Evolutionary conservation across 2,888 invertebrate genomes (phyloP), one percentile per base, ranked within the genome.

Genomic region (Eristalis arbustorum): DNA sequence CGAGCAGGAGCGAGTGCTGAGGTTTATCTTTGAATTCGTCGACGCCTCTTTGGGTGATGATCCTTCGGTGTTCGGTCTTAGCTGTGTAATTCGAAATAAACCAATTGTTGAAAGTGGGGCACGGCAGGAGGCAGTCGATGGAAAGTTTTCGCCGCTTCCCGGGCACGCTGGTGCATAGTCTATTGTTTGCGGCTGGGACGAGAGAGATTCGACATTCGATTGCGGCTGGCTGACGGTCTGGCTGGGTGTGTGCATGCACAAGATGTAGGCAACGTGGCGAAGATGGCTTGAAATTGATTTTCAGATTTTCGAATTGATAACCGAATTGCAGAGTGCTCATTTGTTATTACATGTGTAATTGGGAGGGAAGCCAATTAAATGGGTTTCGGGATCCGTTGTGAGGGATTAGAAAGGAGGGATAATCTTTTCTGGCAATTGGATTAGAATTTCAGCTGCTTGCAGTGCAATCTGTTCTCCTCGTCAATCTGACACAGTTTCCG

Each of bases 31-130:
- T 71, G 57, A 75, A 56, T 49, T 40, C 13, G 40, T 61, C 83
- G 66, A 69, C 49, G 31, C 18, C 37, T 49, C 62, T 28, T 49
- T 31, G 31, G 14, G 34, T 31, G 37, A 57, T 42, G 57, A 23
- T 59, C 28, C 59, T 62, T 64, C 57, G 56, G 22, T 40, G 34
- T 13, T 49, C 13, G 23, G 61, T 34, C 61, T 73, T 66, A 78
- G 75, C 66, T 71, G 66, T 71, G 68, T 78, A 62, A 71, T 66
- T 56, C 40, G n/a, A 66, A 79, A 84, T 72, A 72, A 68, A 42
- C 49, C 72, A 22, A 68, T 80, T 84, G 75, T 84, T 23, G 34
- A 22, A 49, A 49, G n/a, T 18, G 49, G 37, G 37, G 13, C 8
- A 13, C 13, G 8, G 37, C 11, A 14, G 40, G 40, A 42, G 40